Evolutionary conservation across 2,888 invertebrate species (phyloP).

Genomic region (Ormyrus labotus): DNA sequence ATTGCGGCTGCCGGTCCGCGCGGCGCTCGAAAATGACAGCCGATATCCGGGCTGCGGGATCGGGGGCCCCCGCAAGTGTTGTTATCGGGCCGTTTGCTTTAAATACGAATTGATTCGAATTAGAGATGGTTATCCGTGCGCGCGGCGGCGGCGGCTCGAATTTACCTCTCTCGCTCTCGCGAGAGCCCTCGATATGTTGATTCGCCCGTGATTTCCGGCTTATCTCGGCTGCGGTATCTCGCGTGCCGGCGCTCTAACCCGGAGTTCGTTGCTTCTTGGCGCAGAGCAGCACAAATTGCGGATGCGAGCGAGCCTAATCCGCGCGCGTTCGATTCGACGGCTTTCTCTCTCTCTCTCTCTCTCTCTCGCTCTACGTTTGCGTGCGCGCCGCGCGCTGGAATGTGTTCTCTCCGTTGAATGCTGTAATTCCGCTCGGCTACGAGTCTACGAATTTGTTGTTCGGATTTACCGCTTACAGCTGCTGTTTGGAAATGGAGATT

Average conservation of each 20-base stretch:
- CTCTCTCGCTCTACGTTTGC: no score
- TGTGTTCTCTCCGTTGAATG: no score
- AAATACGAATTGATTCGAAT: constrained; percentile 57
- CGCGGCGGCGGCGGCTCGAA: neutral
- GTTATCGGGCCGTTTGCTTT: constrained; percentile 55
- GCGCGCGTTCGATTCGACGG: neutral
- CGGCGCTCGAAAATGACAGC: constrained; percentile 43
- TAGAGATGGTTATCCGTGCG: constrained; percentile 51
- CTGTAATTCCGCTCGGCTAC: no score
- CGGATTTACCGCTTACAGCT: no score
- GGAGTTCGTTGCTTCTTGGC: no score
- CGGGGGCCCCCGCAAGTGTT: constrained; percentile 31
- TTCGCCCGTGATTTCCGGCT: constrained; percentile 19
- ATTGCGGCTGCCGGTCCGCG: neutral
- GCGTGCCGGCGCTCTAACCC: neutral
- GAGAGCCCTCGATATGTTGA: constrained; percentile 5
- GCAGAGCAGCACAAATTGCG: no score
- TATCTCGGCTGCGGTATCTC: neutral
- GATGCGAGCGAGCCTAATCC: no score
- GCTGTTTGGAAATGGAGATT: no score
- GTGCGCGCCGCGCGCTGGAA: no score
- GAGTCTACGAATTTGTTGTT: no score
- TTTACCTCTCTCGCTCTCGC: neutral
- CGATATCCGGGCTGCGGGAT: constrained; percentile 36
- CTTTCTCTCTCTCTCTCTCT: no score